Base-by-base conservation (phyloP, 2,888 invertebrate species). In the Morpho achilles region DNA sequence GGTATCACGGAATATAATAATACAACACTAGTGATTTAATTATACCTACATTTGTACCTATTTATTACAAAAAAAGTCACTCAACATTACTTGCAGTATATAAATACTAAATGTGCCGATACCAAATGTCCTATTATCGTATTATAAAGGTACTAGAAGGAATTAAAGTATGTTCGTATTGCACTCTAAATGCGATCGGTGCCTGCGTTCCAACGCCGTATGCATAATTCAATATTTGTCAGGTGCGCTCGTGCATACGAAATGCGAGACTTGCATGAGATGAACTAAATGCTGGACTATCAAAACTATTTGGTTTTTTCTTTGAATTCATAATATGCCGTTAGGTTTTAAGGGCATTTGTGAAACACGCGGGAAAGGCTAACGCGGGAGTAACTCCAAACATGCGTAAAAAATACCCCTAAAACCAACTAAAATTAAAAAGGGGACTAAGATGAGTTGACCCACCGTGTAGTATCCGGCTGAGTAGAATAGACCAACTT, bases 161-260 rank as follows among this genome's bases (percentile, higher is more conserved):
- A 23, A 52, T 52, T 53, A 32, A 47, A 53, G 48, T 22, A 53
- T 52, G 53, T 45, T 50, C 51, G 53, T 44, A 52, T 53, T 42
- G 54, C 54, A 54, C 54, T 54, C 41, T 48, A 48, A 53, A 53
- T 41, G 48, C 54, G 50, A 53, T 45, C 10, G 53, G 50, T 50
- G 50, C 58, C 58, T 53, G 58, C 52, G 49, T 50, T 50, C 53
- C 58, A 53, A 47, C 52, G 41, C 10, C 40, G 53, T 23, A 53
- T 54, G 47, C 53, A 60, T 54, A 48, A 53, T 57, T 50, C 55
- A 61, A 61, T 58, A 58, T 61, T 56, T 61, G 61, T 61, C 58
- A 58, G 58, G 50, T 50, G 58, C 58, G 53, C 53, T 50, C 53
- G 52, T 50, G 61, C 61, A 61, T 61, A 56, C 55, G 39, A 41